Evolutionary conservation across 1,140 invertebrate species (phyloP).

Genomic region (Drosophila prosaltans): DNA sequence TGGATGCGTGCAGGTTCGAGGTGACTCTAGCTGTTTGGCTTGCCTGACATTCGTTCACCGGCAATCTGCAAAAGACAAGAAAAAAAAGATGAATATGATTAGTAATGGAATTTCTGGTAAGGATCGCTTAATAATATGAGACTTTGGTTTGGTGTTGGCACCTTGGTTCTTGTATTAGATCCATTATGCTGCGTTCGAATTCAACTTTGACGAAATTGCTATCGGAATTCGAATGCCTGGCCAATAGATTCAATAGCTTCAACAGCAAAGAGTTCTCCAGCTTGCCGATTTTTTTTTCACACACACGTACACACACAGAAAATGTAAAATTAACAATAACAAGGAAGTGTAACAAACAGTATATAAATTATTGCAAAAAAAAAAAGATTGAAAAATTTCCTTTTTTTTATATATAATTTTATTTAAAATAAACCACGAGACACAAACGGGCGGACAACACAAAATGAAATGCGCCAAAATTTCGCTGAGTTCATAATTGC

Average conservation of each 20-base stretch:
- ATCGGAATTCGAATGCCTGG: constrained; percentile 59
- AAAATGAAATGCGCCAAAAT: constrained; percentile 74
- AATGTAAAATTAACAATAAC: constrained; percentile 1
- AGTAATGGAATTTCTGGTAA: neutral
- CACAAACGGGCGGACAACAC: constrained; percentile 63
- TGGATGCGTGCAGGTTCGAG: constrained; percentile 88
- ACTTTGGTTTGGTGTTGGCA: neutral
- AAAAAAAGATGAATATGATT: neutral
- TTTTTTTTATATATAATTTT: constrained; percentile 23
- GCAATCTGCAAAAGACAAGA: constrained; percentile 86
- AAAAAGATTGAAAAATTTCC: neutral
- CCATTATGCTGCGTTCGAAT: constrained; percentile 82
- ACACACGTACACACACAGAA: constrained; percentile 19
- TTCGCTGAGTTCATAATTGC: constrained; percentile 57
- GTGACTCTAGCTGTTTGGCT: constrained; percentile 91
- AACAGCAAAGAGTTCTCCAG: constrained; percentile 79
- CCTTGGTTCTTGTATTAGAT: constrained; percentile 79
- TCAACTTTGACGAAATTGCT: constrained; percentile 76
- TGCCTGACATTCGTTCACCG: constrained; percentile 93
- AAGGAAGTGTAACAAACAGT: neutral
- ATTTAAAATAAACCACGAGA: constrained; percentile 28
- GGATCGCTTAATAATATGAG: neutral
- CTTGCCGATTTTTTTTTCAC: constrained; percentile 50
- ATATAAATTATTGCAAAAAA: constrained; percentile 15
- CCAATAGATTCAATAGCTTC: constrained; percentile 70